Evolutionary conservation across 2,113 vertebrate species (phyloP), one percentile per base, ranked within the genome.

Genomic region (Hucho hucho): DNA sequence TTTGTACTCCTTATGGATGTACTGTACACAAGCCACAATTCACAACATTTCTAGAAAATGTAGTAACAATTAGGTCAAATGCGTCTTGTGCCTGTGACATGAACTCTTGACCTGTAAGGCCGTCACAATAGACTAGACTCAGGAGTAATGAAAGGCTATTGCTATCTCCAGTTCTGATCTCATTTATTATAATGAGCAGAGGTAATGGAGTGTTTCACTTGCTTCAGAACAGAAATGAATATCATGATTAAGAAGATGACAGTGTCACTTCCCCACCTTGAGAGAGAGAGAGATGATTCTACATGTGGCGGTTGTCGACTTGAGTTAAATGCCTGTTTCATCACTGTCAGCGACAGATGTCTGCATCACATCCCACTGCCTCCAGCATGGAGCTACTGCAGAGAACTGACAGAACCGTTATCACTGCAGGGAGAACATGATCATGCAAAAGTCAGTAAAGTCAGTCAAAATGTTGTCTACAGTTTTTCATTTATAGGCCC

Each of bases 171-270:
- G n/a, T 61, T 61, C 58, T n/a, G 58, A 22, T 24, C 16, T 32
- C 65, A 67, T 67, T 32, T 20, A 32, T 67, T 32, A 3, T 90
- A 90, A 92, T 86, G 87, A 85, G 74, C 78, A 37, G 24, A 59
- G 75, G 81, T 87, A 87, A 88, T 88, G 86, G 84, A 49, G 80
- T 89, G 81, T 88, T 88, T 90, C 87, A 90, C 85, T 84, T 78
- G 86, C 76, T 82, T 84, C 86, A 81, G 67, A 68, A 80, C 74
- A 75, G 63, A 84, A 70, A 86, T 79, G 77, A 83, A 89, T 85
- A 83, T 84, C 82, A 88, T 91, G 86, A 91, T 91, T 89, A 87
- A 87, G 88, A 87, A 88, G 87, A 86, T 87, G 88, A 89, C 86
- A 86, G 88, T 68, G 71, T 73, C 78, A 85, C 85, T 88, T 89